A percentile compares a stretch with the other conserved stretches of the same genome.
Conservation (phyloP, 1,140 invertebrate genomes). For the Zaprionus taronus region DNA sequence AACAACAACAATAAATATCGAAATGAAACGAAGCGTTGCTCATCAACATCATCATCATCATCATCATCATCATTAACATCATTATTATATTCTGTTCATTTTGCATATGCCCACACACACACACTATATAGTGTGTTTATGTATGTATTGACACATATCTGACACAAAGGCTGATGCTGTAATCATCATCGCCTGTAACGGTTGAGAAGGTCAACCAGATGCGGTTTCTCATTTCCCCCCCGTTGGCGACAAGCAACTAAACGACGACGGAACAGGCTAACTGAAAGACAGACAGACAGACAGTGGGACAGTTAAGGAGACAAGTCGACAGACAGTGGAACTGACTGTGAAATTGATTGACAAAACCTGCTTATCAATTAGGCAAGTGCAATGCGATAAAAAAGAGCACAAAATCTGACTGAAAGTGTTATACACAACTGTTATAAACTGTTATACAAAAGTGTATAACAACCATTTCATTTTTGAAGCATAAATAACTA, state of each 20-base stretch:
- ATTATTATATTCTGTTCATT: slow-evolving; percentile 52
- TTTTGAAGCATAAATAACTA: no score
- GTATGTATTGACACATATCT: slow-evolving; percentile 44
- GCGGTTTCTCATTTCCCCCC: slow-evolving; percentile 48
- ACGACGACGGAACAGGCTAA: slow-evolving; percentile 12
- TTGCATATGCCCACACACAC: slow-evolving; percentile 30
- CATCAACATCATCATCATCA: slow-evolving; percentile 13
- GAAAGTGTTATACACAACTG: no score
- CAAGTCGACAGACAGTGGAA: neutral
- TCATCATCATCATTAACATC: neutral
- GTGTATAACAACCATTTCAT: no score
- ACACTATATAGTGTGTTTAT: neutral
- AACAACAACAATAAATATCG: slow-evolving; percentile 28
- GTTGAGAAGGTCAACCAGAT: slow-evolving; percentile 77
- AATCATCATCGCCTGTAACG: slow-evolving; percentile 70
- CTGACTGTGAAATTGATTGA: neutral
- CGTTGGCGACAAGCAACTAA: slow-evolving; percentile 17
- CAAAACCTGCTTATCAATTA: slow-evolving; percentile 50
- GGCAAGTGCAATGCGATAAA: slow-evolving; percentile 36
- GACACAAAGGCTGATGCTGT: slow-evolving; percentile 57
- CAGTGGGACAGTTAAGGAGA: neutral
- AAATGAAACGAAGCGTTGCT: slow-evolving; percentile 37
- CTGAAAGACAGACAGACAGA: neutral
- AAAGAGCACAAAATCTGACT: slow-evolving; percentile 3
- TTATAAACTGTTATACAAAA: no score